These are phyloP conservation scores for Eucidaris tribuloides DNA, from an alignment of 35 echinoderm and acorn worm species.

Conservation along the genomic window DNA sequence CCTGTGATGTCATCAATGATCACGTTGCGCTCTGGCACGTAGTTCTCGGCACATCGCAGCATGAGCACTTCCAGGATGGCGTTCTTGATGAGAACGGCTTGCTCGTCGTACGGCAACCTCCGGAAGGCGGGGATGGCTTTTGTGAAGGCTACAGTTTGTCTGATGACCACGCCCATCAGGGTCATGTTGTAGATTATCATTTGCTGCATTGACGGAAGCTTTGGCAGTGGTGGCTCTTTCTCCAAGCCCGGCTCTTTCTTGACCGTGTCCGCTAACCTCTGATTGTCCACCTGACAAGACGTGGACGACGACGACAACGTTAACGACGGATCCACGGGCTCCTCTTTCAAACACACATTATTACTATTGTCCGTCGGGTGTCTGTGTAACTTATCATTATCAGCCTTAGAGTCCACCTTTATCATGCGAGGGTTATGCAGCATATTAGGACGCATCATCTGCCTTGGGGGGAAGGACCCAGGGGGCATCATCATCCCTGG, in stretches of 20 bases:
- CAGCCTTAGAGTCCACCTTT: slow-evolving; percentile 16
- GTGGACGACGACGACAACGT: not conserved
- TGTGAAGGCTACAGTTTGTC: slow-evolving; percentile 97
- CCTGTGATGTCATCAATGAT: slow-evolving; percentile 96
- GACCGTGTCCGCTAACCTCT: slow-evolving; percentile 21
- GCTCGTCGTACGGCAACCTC: slow-evolving; percentile 92
- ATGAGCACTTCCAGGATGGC: slow-evolving; percentile 97
- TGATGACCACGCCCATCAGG: slow-evolving; percentile 86
- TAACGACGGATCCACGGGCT: slow-evolving; percentile 40
- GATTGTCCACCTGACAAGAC: slow-evolving; percentile 21
- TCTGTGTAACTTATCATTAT: slow-evolving; percentile 15
- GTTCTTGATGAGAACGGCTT: slow-evolving; percentile 95
- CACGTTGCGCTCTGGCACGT: slow-evolving; percentile 77
- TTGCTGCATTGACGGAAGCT: slow-evolving; percentile 39
- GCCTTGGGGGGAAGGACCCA: not conserved
- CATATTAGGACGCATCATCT: not conserved
- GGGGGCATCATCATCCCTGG: not conserved
- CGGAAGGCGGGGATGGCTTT: slow-evolving; percentile 95
- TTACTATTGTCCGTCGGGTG: slow-evolving; percentile 18
- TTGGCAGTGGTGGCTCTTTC: not conserved
- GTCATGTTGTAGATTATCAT: slow-evolving; percentile 99
- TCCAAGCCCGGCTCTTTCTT: slow-evolving; percentile 15
- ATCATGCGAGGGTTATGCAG: slow-evolving; percentile 19
- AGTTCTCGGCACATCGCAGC: slow-evolving; percentile 93
- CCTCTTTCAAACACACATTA: slow-evolving; percentile 62